Conservation (phyloP, 1,140 invertebrate genomes). For the Drosophila tristis region DNA sequence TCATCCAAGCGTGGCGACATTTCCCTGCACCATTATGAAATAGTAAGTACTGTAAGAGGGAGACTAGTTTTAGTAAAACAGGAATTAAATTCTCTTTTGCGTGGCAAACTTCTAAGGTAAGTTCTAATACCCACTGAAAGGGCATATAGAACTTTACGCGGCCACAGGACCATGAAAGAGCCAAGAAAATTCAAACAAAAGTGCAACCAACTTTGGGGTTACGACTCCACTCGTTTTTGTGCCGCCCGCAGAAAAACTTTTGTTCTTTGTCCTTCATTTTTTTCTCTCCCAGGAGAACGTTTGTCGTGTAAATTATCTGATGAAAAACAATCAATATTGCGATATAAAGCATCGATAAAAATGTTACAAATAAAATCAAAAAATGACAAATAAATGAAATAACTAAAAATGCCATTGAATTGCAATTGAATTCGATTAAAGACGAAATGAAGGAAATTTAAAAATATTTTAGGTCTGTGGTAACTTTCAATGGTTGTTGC, state of each 20-base stretch:
- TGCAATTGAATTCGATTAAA: constrained; percentile 40
- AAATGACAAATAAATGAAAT: too few species aligned
- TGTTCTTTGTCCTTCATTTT: constrained; percentile 24
- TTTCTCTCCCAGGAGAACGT: constrained; percentile 18
- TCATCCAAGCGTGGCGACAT: too few species aligned
- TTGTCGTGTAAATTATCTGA: constrained; percentile 11
- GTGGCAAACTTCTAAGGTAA: too few species aligned
- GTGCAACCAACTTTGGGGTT: constrained; percentile 70
- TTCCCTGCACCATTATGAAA: too few species aligned
- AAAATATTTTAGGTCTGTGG: constrained; percentile 25
- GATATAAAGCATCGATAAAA: background rate
- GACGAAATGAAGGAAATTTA: constrained; percentile 25
- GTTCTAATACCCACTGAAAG: too few species aligned
- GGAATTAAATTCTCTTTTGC: too few species aligned
- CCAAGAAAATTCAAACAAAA: constrained; percentile 74
- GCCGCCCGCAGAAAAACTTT: constrained; percentile 32
- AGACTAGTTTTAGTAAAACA: too few species aligned
- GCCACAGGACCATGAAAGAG: constrained; percentile 64
- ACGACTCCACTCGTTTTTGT: constrained; percentile 36
- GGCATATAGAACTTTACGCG: constrained; percentile 50
- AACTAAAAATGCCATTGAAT: constrained; percentile 5
- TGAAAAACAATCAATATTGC: background rate
- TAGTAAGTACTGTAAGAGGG: too few species aligned
- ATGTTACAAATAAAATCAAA: too few species aligned
- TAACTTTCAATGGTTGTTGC: constrained; percentile 1